Evolutionary conservation across 2,797 vertebrate genomes (phyloP).

Genomic region (Pseudopleuronectes americanus): DNA sequence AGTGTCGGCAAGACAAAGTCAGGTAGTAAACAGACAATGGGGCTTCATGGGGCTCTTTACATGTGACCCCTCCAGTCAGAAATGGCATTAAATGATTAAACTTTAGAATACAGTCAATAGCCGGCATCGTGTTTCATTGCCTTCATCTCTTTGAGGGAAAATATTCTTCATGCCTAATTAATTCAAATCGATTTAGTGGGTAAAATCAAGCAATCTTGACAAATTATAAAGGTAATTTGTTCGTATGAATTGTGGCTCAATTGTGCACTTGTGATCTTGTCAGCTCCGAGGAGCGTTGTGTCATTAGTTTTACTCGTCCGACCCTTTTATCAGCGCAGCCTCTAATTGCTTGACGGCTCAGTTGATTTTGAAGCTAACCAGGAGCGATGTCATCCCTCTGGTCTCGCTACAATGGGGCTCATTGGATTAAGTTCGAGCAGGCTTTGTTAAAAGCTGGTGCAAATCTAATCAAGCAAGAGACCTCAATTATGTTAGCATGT

Average conservation of each 20-base stretch:
- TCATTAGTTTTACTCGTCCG: conserved; percentile 20
- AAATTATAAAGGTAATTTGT: not conserved
- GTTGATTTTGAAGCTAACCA: conserved; percentile 70
- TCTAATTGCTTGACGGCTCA: conserved; percentile 50
- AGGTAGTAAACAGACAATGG: not conserved
- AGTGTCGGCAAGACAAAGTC: not conserved
- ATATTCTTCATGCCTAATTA: not conserved
- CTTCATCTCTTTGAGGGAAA: too few relatives aligned
- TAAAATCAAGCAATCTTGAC: not conserved
- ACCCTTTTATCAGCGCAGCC: conserved; percentile 46
- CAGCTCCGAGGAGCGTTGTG: conserved; percentile 14
- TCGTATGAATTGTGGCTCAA: conserved; percentile 16
- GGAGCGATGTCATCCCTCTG: conserved; percentile 59
- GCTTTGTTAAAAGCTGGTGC: conserved; percentile 80
- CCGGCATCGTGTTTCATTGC: too few relatives aligned
- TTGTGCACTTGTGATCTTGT: conserved; percentile 30
- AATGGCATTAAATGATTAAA: not conserved
- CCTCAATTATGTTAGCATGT: conserved; percentile 77
- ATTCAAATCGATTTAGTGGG: not conserved
- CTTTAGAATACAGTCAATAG: not conserved
- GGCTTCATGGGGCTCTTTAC: not conserved
- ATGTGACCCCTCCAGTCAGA: not conserved
- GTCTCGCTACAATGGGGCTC: conserved; percentile 68
- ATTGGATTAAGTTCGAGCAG: conserved; percentile 80
- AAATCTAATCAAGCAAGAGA: conserved; percentile 82